Percentiles rank a stretch among this genome's conserved stretches.
Conservation (phyloP, 2,113 vertebrate species). For the Aspidoscelis tigris region DNA sequence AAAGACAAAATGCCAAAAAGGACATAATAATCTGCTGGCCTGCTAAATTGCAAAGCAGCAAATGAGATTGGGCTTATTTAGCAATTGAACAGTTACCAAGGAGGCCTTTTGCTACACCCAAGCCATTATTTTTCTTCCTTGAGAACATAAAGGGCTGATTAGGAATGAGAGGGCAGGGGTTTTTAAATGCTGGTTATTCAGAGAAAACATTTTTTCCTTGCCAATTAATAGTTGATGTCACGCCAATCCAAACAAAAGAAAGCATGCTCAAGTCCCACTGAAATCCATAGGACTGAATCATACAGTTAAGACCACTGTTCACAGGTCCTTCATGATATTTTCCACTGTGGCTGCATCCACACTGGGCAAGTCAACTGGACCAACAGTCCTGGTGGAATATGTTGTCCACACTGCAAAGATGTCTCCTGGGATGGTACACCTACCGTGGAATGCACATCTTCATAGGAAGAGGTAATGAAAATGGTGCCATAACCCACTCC, state of each 20-base stretch:
- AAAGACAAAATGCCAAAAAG: neutral
- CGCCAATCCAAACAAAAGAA: neutral
- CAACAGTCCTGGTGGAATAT: too few relatives aligned
- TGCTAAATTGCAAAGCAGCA: neutral
- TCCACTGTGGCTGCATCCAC: too few relatives aligned
- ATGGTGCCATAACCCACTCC: too few relatives aligned
- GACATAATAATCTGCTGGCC: neutral
- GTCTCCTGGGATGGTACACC: too few relatives aligned
- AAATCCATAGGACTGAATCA: neutral
- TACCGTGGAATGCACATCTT: too few relatives aligned
- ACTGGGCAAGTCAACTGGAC: too few relatives aligned
- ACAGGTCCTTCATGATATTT: neutral
- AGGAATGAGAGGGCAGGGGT: neutral
- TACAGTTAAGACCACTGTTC: neutral
- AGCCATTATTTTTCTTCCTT: neutral
- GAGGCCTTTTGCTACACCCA: neutral
- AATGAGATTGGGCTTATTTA: neutral
- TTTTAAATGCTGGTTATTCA: constrained; percentile 1
- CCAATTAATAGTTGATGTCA: neutral
- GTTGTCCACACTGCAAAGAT: too few relatives aligned
- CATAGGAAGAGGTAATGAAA: too few relatives aligned
- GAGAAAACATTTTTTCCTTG: neutral
- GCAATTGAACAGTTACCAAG: neutral
- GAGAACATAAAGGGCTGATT: neutral
- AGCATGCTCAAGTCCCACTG: neutral